Base-by-base conservation (phyloP, 2,888 invertebrate genomes). In the Rhaphigaster nebulosa region DNA sequence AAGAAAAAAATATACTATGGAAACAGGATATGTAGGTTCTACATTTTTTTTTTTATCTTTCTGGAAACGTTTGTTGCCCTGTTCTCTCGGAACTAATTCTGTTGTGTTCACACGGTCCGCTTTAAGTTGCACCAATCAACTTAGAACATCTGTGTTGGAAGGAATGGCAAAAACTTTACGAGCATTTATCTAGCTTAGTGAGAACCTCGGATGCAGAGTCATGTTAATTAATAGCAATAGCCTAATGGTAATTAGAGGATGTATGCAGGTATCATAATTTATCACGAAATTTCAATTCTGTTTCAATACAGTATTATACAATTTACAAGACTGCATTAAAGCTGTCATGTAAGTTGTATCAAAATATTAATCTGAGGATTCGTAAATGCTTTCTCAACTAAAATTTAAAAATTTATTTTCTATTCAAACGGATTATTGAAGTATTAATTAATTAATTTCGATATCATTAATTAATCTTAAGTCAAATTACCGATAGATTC, bases 1-100 rank as follows among this genome's bases (percentile, higher is more conserved):
- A 20, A 70, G 34, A 34, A 76, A 6, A 38, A 76, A 76, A 20
- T 76, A 8, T 76, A 76, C 23, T 1, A 38, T 65, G 38, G 70
- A 76, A 84, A 84, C 84, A 84, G 45, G 84, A 84, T 50, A 84
- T n/a, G 84, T 50, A 84, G 45, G 84, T 84, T 84, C 84, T 84
- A 45, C 84, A 84, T 26, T 84, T 84, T 50, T 50, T n/a, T 76
- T 84, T 41, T 76, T 76, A 84, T 45, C 84, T 84, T 45, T n/a
- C 45, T 84, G 84, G 45, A 84, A 84, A 84, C 41, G 84, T 45
- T 84, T 84, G 41, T n/a, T n/a, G 23, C 45, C 45, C n/a, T 45
- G 84, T 18, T 84, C 84, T 84, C 84, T 50, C 5, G 45, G 84
- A 84, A 84, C 84, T 84, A 84, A 50, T 50, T 45, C 84, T n/a